Percentiles rank a stretch among this genome's conserved stretches.
These are phyloP conservation scores for Myotis findleyi DNA, from an alignment of 2,797 vertebrate genomes.

Conservation along the genomic window DNA sequence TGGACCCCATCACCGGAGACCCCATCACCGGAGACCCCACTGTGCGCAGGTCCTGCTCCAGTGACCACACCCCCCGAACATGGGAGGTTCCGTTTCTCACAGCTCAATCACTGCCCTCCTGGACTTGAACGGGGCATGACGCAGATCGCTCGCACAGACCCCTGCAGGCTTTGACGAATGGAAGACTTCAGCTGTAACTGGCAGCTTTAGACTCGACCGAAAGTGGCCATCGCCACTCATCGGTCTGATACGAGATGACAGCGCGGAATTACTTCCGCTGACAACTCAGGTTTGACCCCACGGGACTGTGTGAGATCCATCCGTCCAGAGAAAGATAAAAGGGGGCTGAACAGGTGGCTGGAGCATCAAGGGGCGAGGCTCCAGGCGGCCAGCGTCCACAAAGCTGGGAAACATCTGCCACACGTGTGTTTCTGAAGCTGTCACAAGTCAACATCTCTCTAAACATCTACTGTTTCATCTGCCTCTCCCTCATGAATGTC, in stretches of 20 bases:
- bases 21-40: too few species aligned
- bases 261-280: not conserved
- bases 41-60: fast-evolving
- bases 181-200: constrained; percentile 27
- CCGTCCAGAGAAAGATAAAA: constrained; percentile 35
- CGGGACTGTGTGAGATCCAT: not conserved
- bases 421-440: constrained; percentile 42
- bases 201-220: not conserved
- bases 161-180: constrained; percentile 10
- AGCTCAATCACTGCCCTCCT: not conserved
- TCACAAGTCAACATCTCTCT: constrained; percentile 59
- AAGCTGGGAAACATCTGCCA: not conserved
- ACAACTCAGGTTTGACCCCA: constrained; percentile 20
- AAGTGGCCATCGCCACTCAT: constrained; percentile 28
- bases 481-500: constrained; percentile 65
- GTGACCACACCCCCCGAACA: fast-evolving
- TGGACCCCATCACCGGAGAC: too few species aligned
- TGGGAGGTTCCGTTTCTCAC: not conserved
- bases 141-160: not conserved
- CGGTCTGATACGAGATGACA: not conserved
- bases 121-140: not conserved
- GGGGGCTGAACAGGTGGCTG: not conserved
- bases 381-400: not conserved
- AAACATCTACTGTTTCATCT: constrained; percentile 69
- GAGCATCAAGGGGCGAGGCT: not conserved